phyloP scores from a whole-genome alignment of 2,888 invertebrate genomes.

The Lampropteryx suffumata region DNA sequence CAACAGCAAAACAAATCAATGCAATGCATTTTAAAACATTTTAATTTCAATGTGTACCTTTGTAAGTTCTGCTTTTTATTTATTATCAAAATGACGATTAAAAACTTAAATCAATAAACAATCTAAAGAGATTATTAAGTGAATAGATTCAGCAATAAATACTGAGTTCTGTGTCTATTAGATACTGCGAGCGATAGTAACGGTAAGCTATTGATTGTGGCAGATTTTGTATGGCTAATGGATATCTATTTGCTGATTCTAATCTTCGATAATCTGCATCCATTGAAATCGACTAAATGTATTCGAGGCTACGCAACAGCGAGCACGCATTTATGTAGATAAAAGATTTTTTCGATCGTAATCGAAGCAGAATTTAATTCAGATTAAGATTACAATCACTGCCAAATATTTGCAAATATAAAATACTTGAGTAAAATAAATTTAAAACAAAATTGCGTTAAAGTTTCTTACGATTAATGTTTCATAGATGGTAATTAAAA shows the following conservation, averaged over 20 bases:
- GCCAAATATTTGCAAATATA: slow-evolving; percentile 16
- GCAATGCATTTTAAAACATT: slow-evolving; percentile 62
- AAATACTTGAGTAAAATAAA: too few relatives aligned
- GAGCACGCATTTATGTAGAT: slow-evolving; percentile 49
- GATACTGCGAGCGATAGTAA: slow-evolving; percentile 28
- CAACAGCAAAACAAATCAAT: slow-evolving; percentile 27
- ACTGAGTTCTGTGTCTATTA: slow-evolving; percentile 19
- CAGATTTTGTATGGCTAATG: slow-evolving; percentile 59
- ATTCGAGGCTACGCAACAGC: slow-evolving; percentile 56
- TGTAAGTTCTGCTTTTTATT: slow-evolving; percentile 60
- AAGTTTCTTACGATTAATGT: slow-evolving; percentile 36
- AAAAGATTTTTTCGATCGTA: slow-evolving; percentile 42
- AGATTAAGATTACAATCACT: slow-evolving; percentile 45
- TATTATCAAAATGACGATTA: slow-evolving; percentile 42
- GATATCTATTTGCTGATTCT: slow-evolving; percentile 66
- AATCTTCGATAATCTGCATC: slow-evolving; percentile 65
- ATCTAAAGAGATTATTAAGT: slow-evolving; percentile 25
- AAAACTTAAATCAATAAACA: slow-evolving; percentile 31
- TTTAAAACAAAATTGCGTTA: too few relatives aligned
- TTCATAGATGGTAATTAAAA: slow-evolving; percentile 28
- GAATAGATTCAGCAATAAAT: slow-evolving; percentile 23
- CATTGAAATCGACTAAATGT: slow-evolving; percentile 64
- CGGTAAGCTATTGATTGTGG: slow-evolving; percentile 49
- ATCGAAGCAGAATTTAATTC: slow-evolving; percentile 50
- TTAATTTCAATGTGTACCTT: slow-evolving; percentile 74